phyloP scores from a whole-genome alignment of 2,113 vertebrate species.

The Pituophis catenifer region DNA sequence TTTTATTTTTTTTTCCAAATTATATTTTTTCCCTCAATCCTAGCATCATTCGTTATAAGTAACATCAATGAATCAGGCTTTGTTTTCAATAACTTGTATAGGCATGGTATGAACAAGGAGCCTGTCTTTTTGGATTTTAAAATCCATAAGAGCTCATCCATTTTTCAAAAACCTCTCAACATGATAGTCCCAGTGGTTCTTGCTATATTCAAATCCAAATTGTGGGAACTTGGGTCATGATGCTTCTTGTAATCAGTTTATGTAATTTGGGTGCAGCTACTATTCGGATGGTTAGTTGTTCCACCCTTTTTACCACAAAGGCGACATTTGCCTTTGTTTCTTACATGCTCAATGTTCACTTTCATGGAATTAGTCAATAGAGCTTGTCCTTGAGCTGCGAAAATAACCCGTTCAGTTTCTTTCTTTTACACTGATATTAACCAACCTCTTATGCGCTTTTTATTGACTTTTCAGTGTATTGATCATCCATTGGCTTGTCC shows the following conservation, averaged over 20 bases:
- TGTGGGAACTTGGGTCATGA: background rate
- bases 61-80: background rate
- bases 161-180: background rate
- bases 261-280: background rate
- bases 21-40: background rate
- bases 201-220: background rate
- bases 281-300: background rate
- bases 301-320: background rate
- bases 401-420: background rate
- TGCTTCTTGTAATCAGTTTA: background rate
- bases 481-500: background rate
- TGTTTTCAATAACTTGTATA: background rate
- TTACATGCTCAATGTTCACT: background rate
- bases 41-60: background rate
- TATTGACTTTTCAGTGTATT: background rate
- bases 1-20: background rate
- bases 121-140: background rate
- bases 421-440: background rate
- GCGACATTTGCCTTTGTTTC: background rate
- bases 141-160: background rate
- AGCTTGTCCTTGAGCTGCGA: background rate
- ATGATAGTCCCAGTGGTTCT: background rate
- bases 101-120: background rate
- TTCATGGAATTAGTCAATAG: background rate
- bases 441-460: background rate